Base-by-base conservation (phyloP, 2,113 vertebrate species). In the Rhipidura dahli region DNA sequence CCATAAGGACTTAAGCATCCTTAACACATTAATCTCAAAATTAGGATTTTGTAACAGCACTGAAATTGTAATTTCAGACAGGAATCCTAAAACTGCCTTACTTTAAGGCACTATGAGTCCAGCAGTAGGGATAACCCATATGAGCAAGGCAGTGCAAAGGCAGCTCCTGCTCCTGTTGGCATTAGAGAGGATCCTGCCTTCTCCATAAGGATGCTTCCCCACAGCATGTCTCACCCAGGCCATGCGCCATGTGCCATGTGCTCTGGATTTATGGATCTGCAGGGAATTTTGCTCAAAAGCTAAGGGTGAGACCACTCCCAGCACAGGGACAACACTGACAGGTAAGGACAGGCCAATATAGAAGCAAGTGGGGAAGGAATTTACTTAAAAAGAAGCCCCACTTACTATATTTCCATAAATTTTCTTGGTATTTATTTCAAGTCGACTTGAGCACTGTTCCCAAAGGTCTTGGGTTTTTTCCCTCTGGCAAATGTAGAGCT, bases 231-330 rank as follows among this genome's bases (percentile, higher is more conserved):
- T 83, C 26, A 4, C 30, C 71, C 47, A 27, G 42, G 21, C 28
- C 0, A 0, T 2, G 9, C 56, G 54, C 47, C 56, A 0, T 2
- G 9, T 60, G 54, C 47, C 56, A 14, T 44, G 26, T 6, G 13
- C 49, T 63, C 50, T 18, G 33, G 20, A 2, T 78, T 73, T 45
- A 42, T n/a, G 35, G 31, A 73, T 87, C 69, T 78, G 77, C 42
- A 70, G n/a, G 40, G 53, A 53, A 65, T 80, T 92, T 86, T 57
- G 6, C 54, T 84, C 39, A n/a, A 42, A 87, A 76, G 49, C 33
- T n/a, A 44, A 39, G 60, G 65, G 39, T 66, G 57, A 59, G 21
- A 61, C 13, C 68, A 19, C 28, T 50, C 40, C 21, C 33, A 83
- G 31, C 7, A 5, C 47, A 59, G 39, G 27, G 22, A 21, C 15